Evolutionary conservation across 2,113 vertebrate genomes (phyloP).

Genomic region (Puntigrus tetrazona): DNA sequence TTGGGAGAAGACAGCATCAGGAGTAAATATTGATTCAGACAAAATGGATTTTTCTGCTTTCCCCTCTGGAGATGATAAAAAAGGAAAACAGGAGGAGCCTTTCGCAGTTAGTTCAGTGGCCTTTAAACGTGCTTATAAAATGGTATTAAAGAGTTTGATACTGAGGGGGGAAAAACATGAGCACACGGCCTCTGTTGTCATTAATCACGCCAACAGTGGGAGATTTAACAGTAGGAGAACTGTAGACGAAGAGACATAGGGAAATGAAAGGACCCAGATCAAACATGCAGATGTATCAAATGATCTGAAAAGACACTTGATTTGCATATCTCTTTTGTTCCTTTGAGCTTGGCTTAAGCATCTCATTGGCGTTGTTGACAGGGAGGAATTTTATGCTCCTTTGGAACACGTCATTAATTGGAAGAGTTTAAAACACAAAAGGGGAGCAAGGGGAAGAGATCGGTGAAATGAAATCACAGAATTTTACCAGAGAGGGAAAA

Average conservation of each 20-base stretch:
- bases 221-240: constrained; percentile 29
- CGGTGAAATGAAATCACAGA: background rate
- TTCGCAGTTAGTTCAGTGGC: constrained; percentile 2
- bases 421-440: constrained; percentile 38
- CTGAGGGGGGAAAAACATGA: background rate
- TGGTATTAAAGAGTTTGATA: constrained; percentile 28
- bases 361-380: constrained; percentile 41
- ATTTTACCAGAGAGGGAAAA: constrained; percentile 3
- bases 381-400: constrained; percentile 36
- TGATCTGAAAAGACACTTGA: constrained; percentile 33
- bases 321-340: constrained; percentile 51
- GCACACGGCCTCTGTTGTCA: background rate
- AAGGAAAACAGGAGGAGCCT: constrained; percentile 21
- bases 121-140: constrained; percentile 31
- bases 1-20: constrained; percentile 29
- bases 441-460: constrained; percentile 28
- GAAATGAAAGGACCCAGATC: constrained; percentile 18
- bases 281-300: constrained; percentile 49
- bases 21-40: constrained; percentile 47
- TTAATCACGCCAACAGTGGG: constrained; percentile 30
- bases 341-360: constrained; percentile 54
- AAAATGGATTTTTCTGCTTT: constrained; percentile 46
- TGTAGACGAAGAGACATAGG: background rate
- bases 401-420: constrained; percentile 23
- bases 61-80: constrained; percentile 31